phyloP scores from a whole-genome alignment of 2,113 vertebrate species.

The Bubalus kerabau region DNA sequence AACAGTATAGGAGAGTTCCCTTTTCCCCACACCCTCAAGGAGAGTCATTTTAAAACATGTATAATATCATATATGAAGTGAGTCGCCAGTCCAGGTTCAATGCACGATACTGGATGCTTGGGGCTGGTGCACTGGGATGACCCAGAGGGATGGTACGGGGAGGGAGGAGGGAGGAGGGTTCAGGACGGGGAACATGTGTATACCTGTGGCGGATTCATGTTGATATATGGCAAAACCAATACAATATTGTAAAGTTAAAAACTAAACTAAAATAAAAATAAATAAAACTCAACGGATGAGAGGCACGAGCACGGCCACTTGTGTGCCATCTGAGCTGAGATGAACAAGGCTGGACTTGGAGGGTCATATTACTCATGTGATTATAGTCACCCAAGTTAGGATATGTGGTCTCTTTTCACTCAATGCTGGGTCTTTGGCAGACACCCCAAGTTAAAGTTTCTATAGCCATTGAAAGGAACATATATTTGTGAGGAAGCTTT shows the following conservation, averaged over 20 bases:
- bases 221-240: too few relatives aligned
- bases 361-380: too few relatives aligned
- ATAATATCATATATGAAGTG: too few relatives aligned
- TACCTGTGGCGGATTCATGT: too few relatives aligned
- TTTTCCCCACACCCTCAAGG: not conserved
- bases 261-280: too few relatives aligned
- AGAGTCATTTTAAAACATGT: not conserved
- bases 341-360: not conserved
- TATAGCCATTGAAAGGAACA: not conserved
- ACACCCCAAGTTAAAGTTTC: not conserved
- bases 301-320: accelerated
- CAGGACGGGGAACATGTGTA: too few relatives aligned
- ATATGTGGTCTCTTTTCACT: not conserved
- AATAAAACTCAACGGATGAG: not conserved
- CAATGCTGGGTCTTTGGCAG: not conserved
- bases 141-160: too few relatives aligned
- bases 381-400: not conserved
- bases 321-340: not conserved
- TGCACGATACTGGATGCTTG: too few relatives aligned
- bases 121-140: too few relatives aligned
- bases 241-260: too few relatives aligned
- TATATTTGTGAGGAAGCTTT: not conserved
- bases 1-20: not conserved
- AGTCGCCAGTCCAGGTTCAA: too few relatives aligned
- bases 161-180: too few relatives aligned